These are phyloP conservation scores for Myotis pilosus DNA, from an alignment of 2,797 vertebrate species.

Conservation along the genomic window DNA sequence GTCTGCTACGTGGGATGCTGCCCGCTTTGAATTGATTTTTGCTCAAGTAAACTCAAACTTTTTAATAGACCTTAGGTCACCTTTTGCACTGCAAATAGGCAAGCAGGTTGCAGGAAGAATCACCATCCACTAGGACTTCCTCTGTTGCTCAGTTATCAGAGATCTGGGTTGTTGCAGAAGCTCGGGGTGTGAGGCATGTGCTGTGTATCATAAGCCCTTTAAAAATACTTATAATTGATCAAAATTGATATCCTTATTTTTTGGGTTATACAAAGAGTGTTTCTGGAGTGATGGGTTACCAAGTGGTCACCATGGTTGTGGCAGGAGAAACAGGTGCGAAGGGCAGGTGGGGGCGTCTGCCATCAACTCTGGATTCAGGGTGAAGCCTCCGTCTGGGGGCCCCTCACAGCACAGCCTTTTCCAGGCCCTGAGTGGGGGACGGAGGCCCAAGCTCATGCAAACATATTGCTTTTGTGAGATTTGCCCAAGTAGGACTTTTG, in stretches of 20 bases:
- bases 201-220: background rate
- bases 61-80: background rate
- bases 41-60: background rate
- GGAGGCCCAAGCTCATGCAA: background rate
- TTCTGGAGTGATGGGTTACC: background rate
- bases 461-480: background rate
- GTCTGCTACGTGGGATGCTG: background rate
- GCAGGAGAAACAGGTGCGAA: fast-evolving
- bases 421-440: fast-evolving
- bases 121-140: background rate
- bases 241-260: too few relatives aligned
- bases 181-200: fast-evolving
- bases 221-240: background rate
- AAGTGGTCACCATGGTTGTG: fast-evolving
- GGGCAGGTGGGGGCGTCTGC: fast-evolving
- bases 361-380: too few relatives aligned
- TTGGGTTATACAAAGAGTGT: fast-evolving
- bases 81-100: background rate
- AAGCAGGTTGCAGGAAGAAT: background rate
- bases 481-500: too few relatives aligned
- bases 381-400: too few relatives aligned
- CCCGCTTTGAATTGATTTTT: background rate
- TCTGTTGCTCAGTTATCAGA: background rate
- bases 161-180: fast-evolving
- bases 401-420: background rate